Evolutionary conservation across 2,797 vertebrate genomes (phyloP).

Genomic region (Cyclura pinguis): DNA sequence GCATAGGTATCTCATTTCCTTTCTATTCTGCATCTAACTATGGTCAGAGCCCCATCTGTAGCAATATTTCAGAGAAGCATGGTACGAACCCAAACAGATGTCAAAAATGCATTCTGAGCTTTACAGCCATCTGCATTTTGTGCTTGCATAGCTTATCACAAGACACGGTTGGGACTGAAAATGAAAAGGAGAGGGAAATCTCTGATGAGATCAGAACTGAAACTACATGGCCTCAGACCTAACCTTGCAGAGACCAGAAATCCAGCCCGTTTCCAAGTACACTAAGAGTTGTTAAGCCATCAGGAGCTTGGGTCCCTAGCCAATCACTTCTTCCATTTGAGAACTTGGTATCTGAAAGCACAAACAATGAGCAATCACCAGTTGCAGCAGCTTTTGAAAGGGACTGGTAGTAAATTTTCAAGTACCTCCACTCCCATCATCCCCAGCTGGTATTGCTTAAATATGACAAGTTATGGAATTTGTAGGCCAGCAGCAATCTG

Average conservation of each 20-base stretch:
- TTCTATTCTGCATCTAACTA: neutral
- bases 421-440: neutral
- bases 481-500: no score
- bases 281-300: no score
- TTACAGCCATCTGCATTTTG: neutral
- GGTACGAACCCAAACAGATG: neutral
- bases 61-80: neutral
- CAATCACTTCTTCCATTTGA: neutral
- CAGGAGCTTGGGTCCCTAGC: no score
- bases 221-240: no score
- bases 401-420: neutral
- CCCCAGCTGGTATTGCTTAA: no score
- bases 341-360: neutral
- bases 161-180: neutral
- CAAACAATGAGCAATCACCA: neutral
- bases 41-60: no score
- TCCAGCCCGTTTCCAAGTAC: neutral
- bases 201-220: no score
- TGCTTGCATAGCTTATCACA: neutral
- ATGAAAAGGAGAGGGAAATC: neutral
- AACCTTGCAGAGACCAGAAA: no score
- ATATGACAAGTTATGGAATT: no score
- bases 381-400: neutral
- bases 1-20: neutral
- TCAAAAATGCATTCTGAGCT: neutral